Evolutionary conservation across 2,113 vertebrate genomes (phyloP), one percentile per base, ranked within the genome.

Genomic region (Caloenas nicobarica): DNA sequence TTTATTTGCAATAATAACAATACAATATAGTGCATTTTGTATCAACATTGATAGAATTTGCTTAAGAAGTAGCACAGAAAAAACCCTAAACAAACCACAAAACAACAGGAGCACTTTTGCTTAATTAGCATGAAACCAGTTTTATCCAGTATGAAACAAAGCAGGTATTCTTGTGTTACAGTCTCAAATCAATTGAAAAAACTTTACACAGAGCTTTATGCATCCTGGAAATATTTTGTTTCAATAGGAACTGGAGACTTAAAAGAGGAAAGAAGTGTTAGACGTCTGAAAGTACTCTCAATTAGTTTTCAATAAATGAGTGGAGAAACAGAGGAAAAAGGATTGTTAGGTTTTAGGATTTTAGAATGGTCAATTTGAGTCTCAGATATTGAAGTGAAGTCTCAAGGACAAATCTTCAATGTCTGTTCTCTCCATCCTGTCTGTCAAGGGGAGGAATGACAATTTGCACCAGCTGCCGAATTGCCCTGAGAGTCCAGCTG

Each of bases 381-480:
- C 56, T 81, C 33, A 48, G 56, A 54, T 62, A 80, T 24, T 19
- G 11, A 88, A 34, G 24, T 16, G 85, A 94, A 80, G 21, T 57
- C 56, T 94, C 79, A 94, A 96, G 90, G 91, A 81, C 85, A 86
- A 88, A 90, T 77, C 5, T 10, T 81, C 34, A 74, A 4, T 26
- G 28, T 66, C 36, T 83, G 6, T 81, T 93, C 60, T 90, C 42
- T 68, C 69, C 13, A 16, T 62, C 29, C 65, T 88, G 61, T 81
- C 81, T 6, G 2, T 88, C 73, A 84, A 57, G 23, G 15, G 28
- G 17, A 71, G 31, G 40, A 89, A 81, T 79, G 83, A 58, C 65
- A 92, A 72, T 89, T 81, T 91, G 25, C 7, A 61, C 88, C 65
- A 81, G 91, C 34, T 95, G 88, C 86, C 88, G 80, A 72, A 81